Evolutionary conservation across 2,888 invertebrate species (phyloP).

Genomic region (Mesorhabditis belari): DNA sequence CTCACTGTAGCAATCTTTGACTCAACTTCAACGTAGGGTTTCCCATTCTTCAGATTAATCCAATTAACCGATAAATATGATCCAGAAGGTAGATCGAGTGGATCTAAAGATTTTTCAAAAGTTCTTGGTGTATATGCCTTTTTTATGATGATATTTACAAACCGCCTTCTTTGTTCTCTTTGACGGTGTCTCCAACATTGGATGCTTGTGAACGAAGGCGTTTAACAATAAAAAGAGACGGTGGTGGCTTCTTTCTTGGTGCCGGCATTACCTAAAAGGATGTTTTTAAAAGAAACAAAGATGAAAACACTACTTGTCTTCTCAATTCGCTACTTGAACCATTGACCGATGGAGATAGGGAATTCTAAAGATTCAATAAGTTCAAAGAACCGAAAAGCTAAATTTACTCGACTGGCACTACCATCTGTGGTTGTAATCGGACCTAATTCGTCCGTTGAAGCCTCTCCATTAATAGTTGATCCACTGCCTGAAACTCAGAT

Average conservation of each 20-base stretch:
- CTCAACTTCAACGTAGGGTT: conserved; percentile 55
- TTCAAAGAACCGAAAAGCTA: too few species aligned
- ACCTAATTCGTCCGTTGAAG: too few species aligned
- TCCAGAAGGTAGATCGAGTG: conserved; percentile 31
- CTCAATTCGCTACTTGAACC: not conserved
- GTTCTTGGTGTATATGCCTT: not conserved
- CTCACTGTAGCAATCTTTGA: conserved; percentile 12
- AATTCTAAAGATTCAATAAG: not conserved
- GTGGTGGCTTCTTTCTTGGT: conserved; percentile 4
- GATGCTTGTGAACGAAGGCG: conserved; percentile 49
- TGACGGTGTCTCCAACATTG: not conserved
- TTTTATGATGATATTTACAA: not conserved
- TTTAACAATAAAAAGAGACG: conserved; percentile 50
- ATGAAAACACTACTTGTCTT: too few species aligned
- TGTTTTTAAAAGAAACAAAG: not conserved
- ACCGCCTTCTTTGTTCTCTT: not conserved
- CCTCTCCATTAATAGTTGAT: too few species aligned
- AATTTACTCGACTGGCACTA: too few species aligned
- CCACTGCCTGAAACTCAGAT: too few species aligned
- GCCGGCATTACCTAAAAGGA: conserved; percentile 1
- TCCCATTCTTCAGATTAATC: conserved; percentile 55
- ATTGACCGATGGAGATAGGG: not conserved
- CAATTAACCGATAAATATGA: conserved; percentile 56
- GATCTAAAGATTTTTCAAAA: conserved; percentile 1
- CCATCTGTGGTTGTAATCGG: too few species aligned